Base-by-base conservation (phyloP, 1,140 invertebrate species). In the Acromyrmex echinatior region DNA sequence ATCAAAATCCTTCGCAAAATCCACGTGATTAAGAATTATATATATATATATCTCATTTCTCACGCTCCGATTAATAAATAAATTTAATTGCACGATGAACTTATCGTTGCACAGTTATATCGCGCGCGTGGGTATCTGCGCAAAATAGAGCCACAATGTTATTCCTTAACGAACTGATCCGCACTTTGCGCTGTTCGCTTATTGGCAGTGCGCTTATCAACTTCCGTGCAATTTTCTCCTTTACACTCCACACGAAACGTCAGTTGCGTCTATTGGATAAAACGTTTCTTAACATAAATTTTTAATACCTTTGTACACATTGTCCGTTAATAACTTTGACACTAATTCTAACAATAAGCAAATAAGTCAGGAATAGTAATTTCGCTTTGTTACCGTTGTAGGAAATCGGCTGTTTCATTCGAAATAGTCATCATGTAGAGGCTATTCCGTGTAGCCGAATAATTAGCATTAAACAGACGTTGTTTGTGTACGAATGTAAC, bases 1-100 rank as follows among this genome's bases (percentile, higher is more conserved):
- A 74, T 82, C 39, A 73, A 84, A 85, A 31, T 63, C 82, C 85
- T 88, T 58, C 82, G 88, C 93, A 74, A 82, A 86, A 94, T 92
- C 91, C 93, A 95, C 92, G 93, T 92, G 93, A 95, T 92, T 95
- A 94, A 95, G 92, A 95, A 95, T 94, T 95, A 39, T 63, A 63
- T 63, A 53, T 79, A 79, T 79, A 79, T 31, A 31, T 31, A 31
- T 76, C 58, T 84, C 51, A 66, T 73, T 70, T 80, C 53, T 85
- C 62, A 87, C 18, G 45, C 62, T 53, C 31, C 45, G 65, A 70
- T 71, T 58, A 80, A 80, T 80, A 80, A 71, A 81, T 58, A 81
- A 81, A 71, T 16, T 58, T 81, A 58, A 70, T 70, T 35, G 56
- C 79, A 56, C 51, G 62, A 45, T 45, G 35, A 62, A 58, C 66